Base-by-base conservation (phyloP, 1,140 invertebrate species). In the Drosophila oshimai region DNA sequence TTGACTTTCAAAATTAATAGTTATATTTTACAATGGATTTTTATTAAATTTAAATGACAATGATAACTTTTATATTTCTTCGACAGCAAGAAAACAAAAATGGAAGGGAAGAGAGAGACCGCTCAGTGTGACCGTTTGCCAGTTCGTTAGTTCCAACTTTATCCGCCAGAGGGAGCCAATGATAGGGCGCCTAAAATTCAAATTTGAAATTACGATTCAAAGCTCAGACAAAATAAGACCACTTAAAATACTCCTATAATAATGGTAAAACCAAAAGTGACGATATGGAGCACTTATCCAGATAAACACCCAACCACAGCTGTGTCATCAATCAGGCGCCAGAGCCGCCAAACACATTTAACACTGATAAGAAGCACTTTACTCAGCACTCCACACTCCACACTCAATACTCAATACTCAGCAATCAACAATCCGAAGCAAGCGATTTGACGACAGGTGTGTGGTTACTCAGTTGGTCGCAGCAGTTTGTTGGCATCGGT, bases 391-490 rank as follows among this genome's bases (percentile, higher is more conserved):
- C 54, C 34, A 46, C 28, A 68, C 46, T 44, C 55, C 34, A n/a
- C 12, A 44, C 41, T 44, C 22, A 15, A 24, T 18, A 9, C 9
- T 49, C 46, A 58, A 20, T 20, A 34, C 24, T 22, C 51, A 4
- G 2, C 72, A 67, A 81, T 73, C 65, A 62, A 9, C 34, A 46
- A 64, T 22, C 29, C 45, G 29, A 55, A 57, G 41, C 22, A 55
- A 68, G 55, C 46, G 71, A 49, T 64, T 36, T 26, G 22, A 17
- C 29, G 34, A 7, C 62, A 50, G 47, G 45, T 58, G 75, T 53
- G 34, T 20, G 31, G 28, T n/a, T n/a, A 28, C 58, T 64, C 69
- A 87, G 81, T 87, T 87, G 77, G 45, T 69, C 47, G 60, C 69
- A 65, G 60, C 33, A 51, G 42, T 67, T 88, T 47, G 51, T 69